Conservation (phyloP, 2,888 invertebrate species). For the Corythucha ciliata region DNA sequence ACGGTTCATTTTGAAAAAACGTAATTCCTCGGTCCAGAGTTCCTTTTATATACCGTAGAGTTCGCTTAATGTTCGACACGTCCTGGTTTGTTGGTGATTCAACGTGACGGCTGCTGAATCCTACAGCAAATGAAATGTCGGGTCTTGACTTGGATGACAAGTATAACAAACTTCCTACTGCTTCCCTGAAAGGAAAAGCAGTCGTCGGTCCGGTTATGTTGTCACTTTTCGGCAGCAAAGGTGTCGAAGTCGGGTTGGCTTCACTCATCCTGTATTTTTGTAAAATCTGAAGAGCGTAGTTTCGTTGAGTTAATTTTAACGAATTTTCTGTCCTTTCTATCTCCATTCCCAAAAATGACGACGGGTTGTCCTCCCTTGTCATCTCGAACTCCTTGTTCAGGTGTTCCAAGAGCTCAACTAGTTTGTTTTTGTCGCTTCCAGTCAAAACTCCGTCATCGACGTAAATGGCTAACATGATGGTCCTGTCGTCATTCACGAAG, state of each 20-base stretch:
- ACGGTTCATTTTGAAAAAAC: slow-evolving; percentile 2
- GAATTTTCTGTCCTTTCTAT: slow-evolving; percentile 19
- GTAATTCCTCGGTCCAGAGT: slow-evolving; percentile 21
- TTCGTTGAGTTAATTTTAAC: slow-evolving; percentile 22
- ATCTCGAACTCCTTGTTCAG: slow-evolving; percentile 32
- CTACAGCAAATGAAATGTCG: not conserved
- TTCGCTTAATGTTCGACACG: slow-evolving; percentile 2
- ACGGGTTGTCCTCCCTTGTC: slow-evolving; percentile 24
- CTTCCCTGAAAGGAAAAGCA: too few species aligned
- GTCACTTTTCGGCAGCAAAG: too few species aligned
- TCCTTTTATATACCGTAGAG: slow-evolving; percentile 19
- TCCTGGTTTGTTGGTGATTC: not conserved
- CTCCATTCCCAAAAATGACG: slow-evolving; percentile 29
- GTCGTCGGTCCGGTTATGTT: too few species aligned
- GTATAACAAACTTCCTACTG: slow-evolving; percentile 9
- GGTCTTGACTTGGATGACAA: not conserved
- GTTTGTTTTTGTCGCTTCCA: slow-evolving; percentile 21
- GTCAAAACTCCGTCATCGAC: slow-evolving; percentile 33
- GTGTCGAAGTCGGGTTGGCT: slow-evolving; percentile 22
- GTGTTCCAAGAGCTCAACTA: slow-evolving; percentile 25
- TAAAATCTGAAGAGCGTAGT: slow-evolving; percentile 26
- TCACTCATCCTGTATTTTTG: slow-evolving; percentile 26
- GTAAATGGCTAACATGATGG: slow-evolving; percentile 28
- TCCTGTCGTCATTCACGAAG: slow-evolving; percentile 18
- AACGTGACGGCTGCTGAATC: not conserved